Conservation (phyloP, 2,797 vertebrate genomes). For the Pygocentrus nattereri region DNA sequence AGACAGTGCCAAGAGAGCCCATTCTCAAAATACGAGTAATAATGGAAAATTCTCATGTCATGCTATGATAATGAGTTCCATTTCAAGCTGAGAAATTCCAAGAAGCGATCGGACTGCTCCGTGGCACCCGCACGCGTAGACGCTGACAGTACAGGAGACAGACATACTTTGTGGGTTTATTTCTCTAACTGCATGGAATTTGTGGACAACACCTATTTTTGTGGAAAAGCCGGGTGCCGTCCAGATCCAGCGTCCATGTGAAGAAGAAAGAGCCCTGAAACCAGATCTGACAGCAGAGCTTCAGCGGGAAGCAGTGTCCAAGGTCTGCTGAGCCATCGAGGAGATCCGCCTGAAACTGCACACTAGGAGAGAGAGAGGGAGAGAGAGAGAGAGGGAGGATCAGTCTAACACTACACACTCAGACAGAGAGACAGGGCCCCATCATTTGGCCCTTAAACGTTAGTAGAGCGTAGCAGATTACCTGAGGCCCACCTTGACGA, state of each 20-base stretch:
- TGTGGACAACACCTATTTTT: conserved; percentile 82
- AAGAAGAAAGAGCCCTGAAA: conserved; percentile 77
- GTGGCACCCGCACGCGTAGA: neutral
- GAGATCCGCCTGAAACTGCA: conserved; percentile 50
- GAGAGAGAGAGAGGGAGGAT: too few species aligned
- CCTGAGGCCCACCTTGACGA: too few species aligned
- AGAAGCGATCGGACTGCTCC: conserved; percentile 40
- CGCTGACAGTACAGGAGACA: conserved; percentile 51
- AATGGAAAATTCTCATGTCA: conserved; percentile 47
- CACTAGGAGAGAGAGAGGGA: too few species aligned
- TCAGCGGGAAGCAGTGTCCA: conserved; percentile 66
- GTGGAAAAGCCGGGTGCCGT: conserved; percentile 78
- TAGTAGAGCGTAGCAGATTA: too few species aligned
- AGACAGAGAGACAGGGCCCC: too few species aligned
- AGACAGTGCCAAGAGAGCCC: conserved; percentile 12
- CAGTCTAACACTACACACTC: too few species aligned
- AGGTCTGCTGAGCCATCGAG: conserved; percentile 76
- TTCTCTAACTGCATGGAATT: conserved; percentile 79
- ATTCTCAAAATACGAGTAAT: conserved; percentile 29
- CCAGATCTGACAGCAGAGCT: conserved; percentile 76
- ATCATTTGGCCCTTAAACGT: too few species aligned
- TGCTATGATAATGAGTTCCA: conserved; percentile 51
- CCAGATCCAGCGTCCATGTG: conserved; percentile 75
- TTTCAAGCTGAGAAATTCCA: conserved; percentile 43
- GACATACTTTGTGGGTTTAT: conserved; percentile 72